phyloP scores from a whole-genome alignment of 2,113 vertebrate species.

The Actinemys pallida region DNA sequence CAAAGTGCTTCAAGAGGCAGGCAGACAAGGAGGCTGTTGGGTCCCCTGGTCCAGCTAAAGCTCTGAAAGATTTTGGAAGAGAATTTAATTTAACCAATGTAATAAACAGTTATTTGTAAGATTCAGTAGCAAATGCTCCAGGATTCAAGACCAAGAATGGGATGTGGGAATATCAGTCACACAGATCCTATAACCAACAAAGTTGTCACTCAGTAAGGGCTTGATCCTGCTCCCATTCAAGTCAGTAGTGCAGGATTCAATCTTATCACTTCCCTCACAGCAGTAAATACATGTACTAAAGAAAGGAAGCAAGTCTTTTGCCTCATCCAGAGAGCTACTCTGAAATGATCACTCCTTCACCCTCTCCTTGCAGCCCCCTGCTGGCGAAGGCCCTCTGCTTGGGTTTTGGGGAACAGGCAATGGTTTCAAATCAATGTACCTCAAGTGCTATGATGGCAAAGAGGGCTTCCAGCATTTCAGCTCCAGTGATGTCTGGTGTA shows the following conservation, averaged over 20 bases:
- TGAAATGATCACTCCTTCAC: not conserved
- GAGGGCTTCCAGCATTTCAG: too few species aligned
- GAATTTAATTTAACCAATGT: not conserved
- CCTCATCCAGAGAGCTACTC: not conserved
- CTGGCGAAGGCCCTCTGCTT: not conserved
- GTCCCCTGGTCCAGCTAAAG: not conserved
- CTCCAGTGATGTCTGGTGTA: too few species aligned
- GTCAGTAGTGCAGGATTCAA: not conserved
- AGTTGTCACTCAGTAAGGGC: not conserved
- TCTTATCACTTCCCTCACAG: not conserved
- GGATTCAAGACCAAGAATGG: too few species aligned
- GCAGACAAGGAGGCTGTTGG: not conserved
- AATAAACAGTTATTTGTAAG: too few species aligned
- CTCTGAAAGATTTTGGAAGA: not conserved
- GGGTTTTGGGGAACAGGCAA: not conserved
- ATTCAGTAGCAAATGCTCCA: too few species aligned
- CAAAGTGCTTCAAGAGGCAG: not conserved
- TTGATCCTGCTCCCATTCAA: not conserved
- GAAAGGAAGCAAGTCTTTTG: not conserved
- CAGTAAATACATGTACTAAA: too few species aligned
- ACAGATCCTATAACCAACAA: not conserved
- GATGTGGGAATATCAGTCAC: not conserved
- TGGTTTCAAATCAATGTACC: too few species aligned
- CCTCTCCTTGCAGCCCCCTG: not conserved
- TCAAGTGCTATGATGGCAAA: too few species aligned